Evolutionary conservation across 2,113 vertebrate species (phyloP), one percentile per base, ranked within the genome.

Genomic region (Vidua macroura): DNA sequence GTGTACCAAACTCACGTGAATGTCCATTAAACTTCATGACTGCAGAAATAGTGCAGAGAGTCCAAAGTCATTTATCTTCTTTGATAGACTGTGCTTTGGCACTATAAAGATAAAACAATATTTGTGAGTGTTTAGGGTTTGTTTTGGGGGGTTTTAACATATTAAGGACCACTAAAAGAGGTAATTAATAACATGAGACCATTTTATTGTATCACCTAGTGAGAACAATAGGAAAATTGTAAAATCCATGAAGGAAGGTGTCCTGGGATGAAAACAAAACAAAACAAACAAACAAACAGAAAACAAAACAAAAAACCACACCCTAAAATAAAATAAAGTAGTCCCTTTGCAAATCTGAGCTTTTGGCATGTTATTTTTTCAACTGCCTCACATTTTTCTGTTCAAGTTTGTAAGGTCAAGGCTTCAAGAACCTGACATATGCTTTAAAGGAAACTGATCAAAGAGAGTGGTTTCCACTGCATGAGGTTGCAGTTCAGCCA

Each of bases 371-470:
- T 52, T 63, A 27, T 73, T 88, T 74, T 93, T 70, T 58, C 27
- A 77, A 20, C 24, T 82, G 33, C 33, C 31, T 92, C 41, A n/a
- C 4, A 1, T 64, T 84, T 62, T 89, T 80, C 25, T 88, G 3
- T 62, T 93, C 22, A 4, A 27, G 24, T 83, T 88, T 88, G 91
- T 81, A 96, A 99, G 98, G 98, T 86, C 98, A 98, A 78, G 92
- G 6, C 97, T 99, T 69, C 98, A 97, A 92, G 95, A 96, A 35
- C 89, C 98, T 95, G 27, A 96, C 64, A 20, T 97, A 96, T 46
- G 97, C 98, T 75, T 97, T 99, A 95, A 97, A 96, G 94, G 98
- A 99, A 97, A 97, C 96, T 22, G 98, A 99, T 97, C 97, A 97
- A 63, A 97, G 94, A 86, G 98, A 98, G 4, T 97, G 98, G 97